Evolutionary conservation across 2,113 vertebrate genomes (phyloP), one percentile per base, ranked within the genome.

Genomic region (Panthera uncia): DNA sequence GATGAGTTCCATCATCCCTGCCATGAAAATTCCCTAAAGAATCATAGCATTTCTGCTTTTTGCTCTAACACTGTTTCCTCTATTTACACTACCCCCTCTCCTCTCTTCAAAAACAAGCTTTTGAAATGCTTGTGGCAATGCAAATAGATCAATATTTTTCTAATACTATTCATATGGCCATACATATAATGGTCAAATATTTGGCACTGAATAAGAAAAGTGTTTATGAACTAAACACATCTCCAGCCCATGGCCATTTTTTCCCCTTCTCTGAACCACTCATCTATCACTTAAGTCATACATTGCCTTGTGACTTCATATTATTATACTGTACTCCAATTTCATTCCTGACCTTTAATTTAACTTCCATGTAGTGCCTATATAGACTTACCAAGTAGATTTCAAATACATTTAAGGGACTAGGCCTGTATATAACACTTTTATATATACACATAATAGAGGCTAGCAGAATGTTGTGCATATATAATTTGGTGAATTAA

Each of bases 401-500:
- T 84, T 92, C 76, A 95, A 94, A 92, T 3, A 92, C 15, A 88
- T 16, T 93, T 83, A 52, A 82, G 31, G 33, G 25, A 45, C 15
- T 69, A 19, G 14, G 8, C 31, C 65, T 93, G 4, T 38, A 4
- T n/a, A 94, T 73, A 71, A 31, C 69, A 83, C 15, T 65, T 78
- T 25, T 94, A 94, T 23, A 66, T 63, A 69, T 14, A 71, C 3
- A 33, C 12, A 87, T 33, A 33, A 71, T 2, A 94, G 36, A 97
- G 3, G 38, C 5, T 50, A 68, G 61, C 65, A 97, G 19, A 91
- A 92, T 89, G 16, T 27, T 92, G 7, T 89, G 0, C 0, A 12
- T n/a, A 36, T 73, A n/a, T 95, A 87, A 97, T 94, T 84, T 94
- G 11, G 36, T 57, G 27, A 91, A 48, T 91, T 69, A 89, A n/a